phyloP scores from a whole-genome alignment of 2,113 vertebrate genomes.

The Cairina moschata region DNA sequence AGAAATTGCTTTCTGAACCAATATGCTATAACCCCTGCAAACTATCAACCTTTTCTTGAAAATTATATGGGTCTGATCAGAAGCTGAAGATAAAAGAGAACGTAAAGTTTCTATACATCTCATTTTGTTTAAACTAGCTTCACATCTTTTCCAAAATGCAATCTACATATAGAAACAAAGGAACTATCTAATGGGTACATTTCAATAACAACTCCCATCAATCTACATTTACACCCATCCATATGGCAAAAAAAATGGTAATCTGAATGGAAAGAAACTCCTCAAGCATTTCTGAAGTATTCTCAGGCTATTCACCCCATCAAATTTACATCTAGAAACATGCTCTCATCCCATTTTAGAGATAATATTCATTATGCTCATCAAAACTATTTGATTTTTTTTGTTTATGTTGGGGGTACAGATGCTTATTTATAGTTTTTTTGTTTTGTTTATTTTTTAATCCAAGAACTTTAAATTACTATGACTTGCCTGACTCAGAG shows the following conservation, averaged over 20 bases:
- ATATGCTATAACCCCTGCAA: background rate
- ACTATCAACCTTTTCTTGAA: background rate
- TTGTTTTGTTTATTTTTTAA: background rate
- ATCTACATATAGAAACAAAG: conserved; percentile 29
- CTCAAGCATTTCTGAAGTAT: background rate
- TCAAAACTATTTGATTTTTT: background rate
- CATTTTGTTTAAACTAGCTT: background rate
- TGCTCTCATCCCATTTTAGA: background rate
- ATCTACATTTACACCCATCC: conserved; percentile 37
- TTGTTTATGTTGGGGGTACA: background rate
- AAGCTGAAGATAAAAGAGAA: background rate
- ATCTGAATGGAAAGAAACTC: conserved; percentile 7
- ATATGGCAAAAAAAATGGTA: background rate
- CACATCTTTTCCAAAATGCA: background rate
- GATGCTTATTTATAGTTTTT: conserved; percentile 27
- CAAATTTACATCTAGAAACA: background rate
- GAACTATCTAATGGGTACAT: background rate
- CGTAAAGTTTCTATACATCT: conserved; percentile 6
- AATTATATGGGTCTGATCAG: background rate
- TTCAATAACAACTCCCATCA: conserved; percentile 12
- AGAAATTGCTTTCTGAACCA: background rate
- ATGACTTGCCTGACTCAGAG: background rate
- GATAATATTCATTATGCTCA: background rate
- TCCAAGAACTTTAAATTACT: background rate
- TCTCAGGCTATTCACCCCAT: background rate